Evolutionary conservation across 2,888 invertebrate genomes (phyloP).

Genomic region (Drosophila sordidula): DNA sequence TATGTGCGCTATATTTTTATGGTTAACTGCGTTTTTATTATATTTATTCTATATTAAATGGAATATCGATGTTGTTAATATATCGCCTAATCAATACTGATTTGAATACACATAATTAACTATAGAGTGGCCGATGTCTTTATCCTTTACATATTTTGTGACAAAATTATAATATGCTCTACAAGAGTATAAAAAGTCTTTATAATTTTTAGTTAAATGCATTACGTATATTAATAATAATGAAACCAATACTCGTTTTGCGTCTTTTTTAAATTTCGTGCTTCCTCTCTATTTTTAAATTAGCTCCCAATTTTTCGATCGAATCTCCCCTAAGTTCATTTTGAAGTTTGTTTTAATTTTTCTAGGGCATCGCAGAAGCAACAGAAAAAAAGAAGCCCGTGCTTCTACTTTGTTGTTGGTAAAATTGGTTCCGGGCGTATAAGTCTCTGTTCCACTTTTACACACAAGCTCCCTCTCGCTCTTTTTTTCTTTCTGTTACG

Average conservation of each 20-base stretch:
- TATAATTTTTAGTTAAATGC: too few species aligned
- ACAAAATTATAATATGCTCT: too few species aligned
- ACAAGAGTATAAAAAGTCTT: too few species aligned
- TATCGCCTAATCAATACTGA: too few species aligned
- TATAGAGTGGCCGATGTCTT: too few species aligned
- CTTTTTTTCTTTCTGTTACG: not conserved
- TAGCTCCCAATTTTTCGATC: conserved; percentile 10
- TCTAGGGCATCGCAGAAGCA: conserved; percentile 22
- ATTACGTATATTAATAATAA: too few species aligned
- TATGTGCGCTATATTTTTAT: too few species aligned
- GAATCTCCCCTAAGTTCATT: conserved; percentile 23
- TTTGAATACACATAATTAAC: too few species aligned
- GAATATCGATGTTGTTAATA: too few species aligned
- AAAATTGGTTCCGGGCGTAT: conserved; percentile 35
- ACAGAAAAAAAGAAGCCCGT: not conserved
- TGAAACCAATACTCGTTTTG: not conserved
- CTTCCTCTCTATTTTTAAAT: not conserved
- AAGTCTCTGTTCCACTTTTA: not conserved
- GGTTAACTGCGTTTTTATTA: too few species aligned
- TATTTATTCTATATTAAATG: too few species aligned
- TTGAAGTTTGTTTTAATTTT: conserved; percentile 25
- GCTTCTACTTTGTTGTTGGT: conserved; percentile 24
- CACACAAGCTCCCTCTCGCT: not conserved
- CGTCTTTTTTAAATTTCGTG: not conserved
- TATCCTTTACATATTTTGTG: too few species aligned